These are phyloP conservation scores for Rotaria macrura DNA, from an alignment of 2,888 invertebrate species.

Conservation along the genomic window DNA sequence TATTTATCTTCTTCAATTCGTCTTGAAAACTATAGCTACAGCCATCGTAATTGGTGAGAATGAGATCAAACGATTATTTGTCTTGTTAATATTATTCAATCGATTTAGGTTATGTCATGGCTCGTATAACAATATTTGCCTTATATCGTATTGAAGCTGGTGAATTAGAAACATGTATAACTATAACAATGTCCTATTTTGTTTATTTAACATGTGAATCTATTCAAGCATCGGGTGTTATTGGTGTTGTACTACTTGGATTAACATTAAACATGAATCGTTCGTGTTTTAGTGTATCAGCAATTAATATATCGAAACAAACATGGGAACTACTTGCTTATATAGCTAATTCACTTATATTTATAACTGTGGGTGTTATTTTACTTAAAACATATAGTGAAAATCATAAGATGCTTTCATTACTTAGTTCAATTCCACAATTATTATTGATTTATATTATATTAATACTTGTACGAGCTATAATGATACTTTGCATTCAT, in stretches of 20 bases:
- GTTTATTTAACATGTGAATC: constrained; percentile 2
- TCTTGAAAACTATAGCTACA: constrained; percentile 29
- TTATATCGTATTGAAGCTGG: background rate
- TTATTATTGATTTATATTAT: constrained; percentile 4
- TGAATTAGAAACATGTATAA: constrained; percentile 3
- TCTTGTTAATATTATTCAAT: too few relatives aligned
- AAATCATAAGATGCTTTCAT: background rate
- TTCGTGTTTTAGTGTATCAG: background rate
- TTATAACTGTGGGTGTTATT: constrained; percentile 58
- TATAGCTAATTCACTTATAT: constrained; percentile 56
- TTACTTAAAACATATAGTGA: constrained; percentile 41
- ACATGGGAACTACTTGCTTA: constrained; percentile 52
- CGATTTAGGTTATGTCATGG: background rate
- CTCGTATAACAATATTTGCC: background rate
- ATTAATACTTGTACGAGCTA: constrained; percentile 38
- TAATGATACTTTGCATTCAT: constrained; percentile 54
- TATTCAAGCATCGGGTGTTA: constrained; percentile 10
- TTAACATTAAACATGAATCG: background rate
- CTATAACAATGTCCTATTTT: background rate
- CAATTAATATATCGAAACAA: background rate
- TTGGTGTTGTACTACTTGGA: constrained; percentile 20
- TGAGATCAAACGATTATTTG: too few relatives aligned
- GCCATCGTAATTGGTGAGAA: constrained; percentile 25
- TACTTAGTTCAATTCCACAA: background rate
- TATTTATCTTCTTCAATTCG: constrained; percentile 30